Conservation (phyloP, 2,888 invertebrate species). For the Lepidochrysops patricia region DNA sequence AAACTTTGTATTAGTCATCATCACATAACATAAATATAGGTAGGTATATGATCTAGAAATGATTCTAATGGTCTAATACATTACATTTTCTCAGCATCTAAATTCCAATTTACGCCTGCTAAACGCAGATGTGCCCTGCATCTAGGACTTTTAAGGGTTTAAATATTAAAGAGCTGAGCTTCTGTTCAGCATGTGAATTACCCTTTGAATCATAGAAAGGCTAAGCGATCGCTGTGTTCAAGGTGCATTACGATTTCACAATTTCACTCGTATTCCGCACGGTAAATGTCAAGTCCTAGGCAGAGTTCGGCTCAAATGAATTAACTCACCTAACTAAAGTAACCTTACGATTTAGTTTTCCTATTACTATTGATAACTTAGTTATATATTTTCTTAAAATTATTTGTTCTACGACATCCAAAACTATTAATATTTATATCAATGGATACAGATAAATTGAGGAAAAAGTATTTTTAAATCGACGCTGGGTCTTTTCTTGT, state of each 20-base stretch:
- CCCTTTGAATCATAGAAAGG: conserved; percentile 10
- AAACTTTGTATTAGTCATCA: not conserved
- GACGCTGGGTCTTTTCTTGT: not conserved
- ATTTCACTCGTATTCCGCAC: conserved; percentile 1
- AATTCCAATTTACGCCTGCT: not conserved
- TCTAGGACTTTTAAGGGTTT: not conserved
- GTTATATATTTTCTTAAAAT: no score
- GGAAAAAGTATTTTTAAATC: not conserved
- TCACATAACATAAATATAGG: no score
- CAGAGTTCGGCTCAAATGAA: not conserved
- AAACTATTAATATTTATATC: no score
- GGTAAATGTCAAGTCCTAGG: conserved; percentile 1
- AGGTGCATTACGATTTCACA: conserved; percentile 7
- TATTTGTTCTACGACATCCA: no score
- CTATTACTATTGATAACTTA: no score
- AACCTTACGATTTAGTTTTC: no score
- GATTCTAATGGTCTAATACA: not conserved
- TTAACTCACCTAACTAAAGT: no score
- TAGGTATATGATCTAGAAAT: no score
- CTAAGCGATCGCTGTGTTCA: not conserved
- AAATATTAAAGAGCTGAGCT: not conserved
- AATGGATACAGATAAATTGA: no score
- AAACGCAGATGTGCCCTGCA: not conserved
- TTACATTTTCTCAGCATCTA: not conserved
- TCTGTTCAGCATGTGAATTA: not conserved